Percentiles rank a stretch among this genome's conserved stretches.
Conservation (phyloP, 35 echinoderm and acorn worm species). For the Apostichopus parvimensis region DNA sequence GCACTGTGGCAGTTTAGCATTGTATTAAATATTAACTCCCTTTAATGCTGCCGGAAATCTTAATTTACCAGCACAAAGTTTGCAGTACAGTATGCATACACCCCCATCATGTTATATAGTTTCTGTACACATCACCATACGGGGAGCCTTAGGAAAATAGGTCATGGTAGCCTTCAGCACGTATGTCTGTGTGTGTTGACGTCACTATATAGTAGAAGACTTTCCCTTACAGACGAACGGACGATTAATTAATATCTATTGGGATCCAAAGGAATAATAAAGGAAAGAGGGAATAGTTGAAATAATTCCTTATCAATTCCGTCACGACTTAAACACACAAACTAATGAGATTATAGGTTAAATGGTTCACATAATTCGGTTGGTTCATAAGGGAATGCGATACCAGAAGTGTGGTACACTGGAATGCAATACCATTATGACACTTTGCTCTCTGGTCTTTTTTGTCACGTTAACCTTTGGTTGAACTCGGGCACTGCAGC, state of each 20-base stretch:
- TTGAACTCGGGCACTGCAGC: not conserved
- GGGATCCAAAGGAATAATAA: not conserved
- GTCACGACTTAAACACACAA: constrained; percentile 49
- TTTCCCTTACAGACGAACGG: too few relatives aligned
- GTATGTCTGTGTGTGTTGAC: not conserved
- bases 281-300: constrained; percentile 16
- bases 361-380: constrained; percentile 23
- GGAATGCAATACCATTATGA: not conserved
- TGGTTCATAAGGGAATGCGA: not conserved
- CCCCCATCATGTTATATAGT: too few relatives aligned
- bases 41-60: too few relatives aligned
- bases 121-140: too few relatives aligned
- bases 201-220: not conserved
- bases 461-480: not conserved
- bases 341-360: constrained; percentile 24
- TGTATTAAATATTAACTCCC: too few relatives aligned
- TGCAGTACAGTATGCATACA: too few relatives aligned
- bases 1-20: too few relatives aligned
- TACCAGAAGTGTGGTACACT: not conserved
- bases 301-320: constrained; percentile 42
- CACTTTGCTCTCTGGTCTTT: not conserved
- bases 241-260: not conserved
- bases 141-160: too few relatives aligned
- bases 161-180: too few relatives aligned
- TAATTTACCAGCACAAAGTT: too few relatives aligned